Evolutionary conservation across 2,888 invertebrate species (phyloP).

Genomic region (Ophion ventricosus): DNA sequence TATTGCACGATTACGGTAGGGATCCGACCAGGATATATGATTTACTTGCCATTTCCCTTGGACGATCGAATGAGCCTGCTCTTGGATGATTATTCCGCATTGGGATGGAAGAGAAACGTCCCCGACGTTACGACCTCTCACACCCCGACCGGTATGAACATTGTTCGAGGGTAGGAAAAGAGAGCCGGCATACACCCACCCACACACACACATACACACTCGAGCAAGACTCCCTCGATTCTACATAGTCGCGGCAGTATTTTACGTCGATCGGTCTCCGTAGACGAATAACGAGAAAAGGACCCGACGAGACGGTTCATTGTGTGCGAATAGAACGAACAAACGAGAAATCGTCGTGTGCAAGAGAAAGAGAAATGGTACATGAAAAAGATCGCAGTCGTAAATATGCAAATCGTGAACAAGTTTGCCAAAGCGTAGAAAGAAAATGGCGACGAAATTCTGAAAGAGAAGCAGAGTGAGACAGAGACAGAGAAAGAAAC

Average conservation of each 20-base stretch:
- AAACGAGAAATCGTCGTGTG: conserved; percentile 13
- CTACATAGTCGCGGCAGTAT: conserved; percentile 27
- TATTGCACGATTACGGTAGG: conserved; percentile 29
- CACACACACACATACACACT: not conserved
- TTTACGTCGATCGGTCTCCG: conserved; percentile 61
- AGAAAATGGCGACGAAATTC: conserved; percentile 40
- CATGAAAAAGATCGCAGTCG: conserved; percentile 62
- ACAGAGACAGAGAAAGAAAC: conserved; percentile 2
- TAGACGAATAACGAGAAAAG: conserved; percentile 62
- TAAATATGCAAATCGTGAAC: conserved; percentile 69
- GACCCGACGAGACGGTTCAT: conserved; percentile 30
- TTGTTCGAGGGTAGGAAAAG: conserved; percentile 20
- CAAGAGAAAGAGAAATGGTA: not conserved
- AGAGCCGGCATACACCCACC: conserved; percentile 6
- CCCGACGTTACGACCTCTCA: conserved; percentile 42
- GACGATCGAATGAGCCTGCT: conserved; percentile 30
- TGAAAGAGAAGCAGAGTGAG: not conserved
- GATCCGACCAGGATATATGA: conserved; percentile 23
- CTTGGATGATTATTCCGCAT: conserved; percentile 47
- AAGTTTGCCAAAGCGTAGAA: conserved; percentile 42
- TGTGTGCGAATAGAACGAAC: conserved; percentile 45
- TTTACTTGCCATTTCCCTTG: conserved; percentile 32
- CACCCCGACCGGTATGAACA: conserved; percentile 23
- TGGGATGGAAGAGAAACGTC: conserved; percentile 24
- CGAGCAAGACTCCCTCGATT: not conserved